These are phyloP conservation scores for Falco concolor DNA, from an alignment of 2,797 vertebrate genomes.

Conservation along the genomic window DNA sequence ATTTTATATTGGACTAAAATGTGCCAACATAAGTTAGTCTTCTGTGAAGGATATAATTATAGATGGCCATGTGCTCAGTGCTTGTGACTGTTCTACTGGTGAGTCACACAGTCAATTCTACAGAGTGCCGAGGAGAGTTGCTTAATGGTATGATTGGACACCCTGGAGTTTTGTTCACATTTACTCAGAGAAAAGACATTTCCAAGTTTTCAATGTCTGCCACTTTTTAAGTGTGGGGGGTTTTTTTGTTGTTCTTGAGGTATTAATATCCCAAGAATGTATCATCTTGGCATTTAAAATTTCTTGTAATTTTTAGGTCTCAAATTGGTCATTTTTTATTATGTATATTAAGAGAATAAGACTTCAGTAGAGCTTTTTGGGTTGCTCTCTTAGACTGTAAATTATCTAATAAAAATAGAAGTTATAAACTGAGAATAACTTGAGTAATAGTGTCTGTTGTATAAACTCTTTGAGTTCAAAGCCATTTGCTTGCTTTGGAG, in stretches of 20 bases:
- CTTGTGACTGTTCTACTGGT: background rate
- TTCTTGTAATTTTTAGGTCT: background rate
- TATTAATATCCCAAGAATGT: background rate
- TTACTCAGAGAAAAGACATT: background rate
- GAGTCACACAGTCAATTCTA: background rate
- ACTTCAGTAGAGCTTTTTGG: background rate
- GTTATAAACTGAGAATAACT: background rate
- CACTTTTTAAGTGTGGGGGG: background rate
- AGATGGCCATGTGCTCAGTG: background rate
- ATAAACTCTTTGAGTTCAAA: background rate
- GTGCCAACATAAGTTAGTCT: background rate
- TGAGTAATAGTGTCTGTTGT: background rate
- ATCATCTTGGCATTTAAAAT: background rate
- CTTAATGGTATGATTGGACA: background rate
- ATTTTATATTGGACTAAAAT: constrained; percentile 2
- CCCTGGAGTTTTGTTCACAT: background rate
- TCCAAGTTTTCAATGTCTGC: background rate
- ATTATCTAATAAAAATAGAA: background rate
- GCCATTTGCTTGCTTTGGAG: background rate
- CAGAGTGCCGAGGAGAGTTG: background rate
- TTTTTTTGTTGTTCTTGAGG: background rate
- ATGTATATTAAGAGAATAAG: background rate
- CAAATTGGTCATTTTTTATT: background rate
- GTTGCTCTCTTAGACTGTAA: background rate
- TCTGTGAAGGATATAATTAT: constrained; percentile 20